Percentiles rank a stretch among this genome's conserved stretches.
Evolutionary conservation across 2,797 vertebrate genomes (phyloP).

Genomic region (Cuculus canorus): DNA sequence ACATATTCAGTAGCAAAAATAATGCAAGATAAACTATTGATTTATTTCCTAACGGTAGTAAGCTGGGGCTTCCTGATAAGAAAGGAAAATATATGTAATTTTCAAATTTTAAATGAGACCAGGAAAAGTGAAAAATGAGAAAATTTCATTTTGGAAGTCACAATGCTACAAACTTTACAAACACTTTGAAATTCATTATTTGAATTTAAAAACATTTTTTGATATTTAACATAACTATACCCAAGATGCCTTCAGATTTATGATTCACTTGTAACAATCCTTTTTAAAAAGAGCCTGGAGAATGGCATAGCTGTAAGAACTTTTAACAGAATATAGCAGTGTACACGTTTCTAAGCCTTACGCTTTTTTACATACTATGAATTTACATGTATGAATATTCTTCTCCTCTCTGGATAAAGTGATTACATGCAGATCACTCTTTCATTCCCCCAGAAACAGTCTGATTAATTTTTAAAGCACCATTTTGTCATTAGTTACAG

Average conservation of each 20-base stretch:
- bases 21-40: background rate
- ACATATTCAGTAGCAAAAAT: background rate
- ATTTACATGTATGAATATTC: background rate
- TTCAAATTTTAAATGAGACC: background rate
- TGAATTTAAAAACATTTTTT: background rate
- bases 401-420: constrained; percentile 8
- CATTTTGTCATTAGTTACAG: constrained; percentile 19
- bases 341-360: background rate
- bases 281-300: background rate
- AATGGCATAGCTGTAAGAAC: background rate
- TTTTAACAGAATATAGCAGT: background rate
- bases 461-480: constrained; percentile 50
- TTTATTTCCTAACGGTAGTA: background rate
- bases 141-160: background rate
- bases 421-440: constrained; percentile 5
- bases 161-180: background rate
- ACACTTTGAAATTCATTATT: background rate
- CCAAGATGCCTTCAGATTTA: background rate
- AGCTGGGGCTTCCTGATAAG: background rate
- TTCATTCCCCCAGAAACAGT: background rate
- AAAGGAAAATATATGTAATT: background rate
- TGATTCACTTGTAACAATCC: background rate
- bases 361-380: background rate
- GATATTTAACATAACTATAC: background rate
- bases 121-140: background rate